Percentiles rank a stretch among this genome's conserved stretches.
phyloP scores from a whole-genome alignment of 2,797 vertebrate genomes.

The Natrix natrix region DNA sequence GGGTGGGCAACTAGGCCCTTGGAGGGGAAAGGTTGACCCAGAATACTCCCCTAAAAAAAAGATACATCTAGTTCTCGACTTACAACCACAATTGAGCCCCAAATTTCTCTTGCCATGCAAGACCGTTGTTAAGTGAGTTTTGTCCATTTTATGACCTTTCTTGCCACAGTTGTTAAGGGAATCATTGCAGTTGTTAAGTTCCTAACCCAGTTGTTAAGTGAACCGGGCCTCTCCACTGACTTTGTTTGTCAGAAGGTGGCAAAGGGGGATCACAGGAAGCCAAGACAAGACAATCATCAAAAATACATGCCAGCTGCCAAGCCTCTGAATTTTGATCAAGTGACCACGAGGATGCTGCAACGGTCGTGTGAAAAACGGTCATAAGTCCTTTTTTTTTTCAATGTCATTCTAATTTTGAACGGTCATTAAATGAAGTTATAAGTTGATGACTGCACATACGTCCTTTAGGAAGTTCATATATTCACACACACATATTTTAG shows the following conservation, averaged over 20 bases:
- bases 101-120: neutral
- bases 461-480: neutral
- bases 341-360: neutral
- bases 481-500: neutral
- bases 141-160: neutral
- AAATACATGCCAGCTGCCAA: neutral
- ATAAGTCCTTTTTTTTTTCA: neutral
- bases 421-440: neutral
- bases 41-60: neutral
- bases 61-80: neutral
- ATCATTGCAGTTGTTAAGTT: neutral
- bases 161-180: neutral
- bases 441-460: neutral
- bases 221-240: neutral
- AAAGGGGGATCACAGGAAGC: neutral
- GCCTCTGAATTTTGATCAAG: neutral
- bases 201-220: too few species aligned
- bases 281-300: rapidly evolving
- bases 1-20: neutral
- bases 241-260: neutral
- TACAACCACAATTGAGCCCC: neutral
- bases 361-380: neutral
- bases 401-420: neutral
- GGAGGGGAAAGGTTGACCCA: neutral
- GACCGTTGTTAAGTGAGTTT: neutral